Evolutionary conservation across 2,888 invertebrate genomes (phyloP), one percentile per base, ranked within the genome.

Genomic region (Catocala fraxini): DNA sequence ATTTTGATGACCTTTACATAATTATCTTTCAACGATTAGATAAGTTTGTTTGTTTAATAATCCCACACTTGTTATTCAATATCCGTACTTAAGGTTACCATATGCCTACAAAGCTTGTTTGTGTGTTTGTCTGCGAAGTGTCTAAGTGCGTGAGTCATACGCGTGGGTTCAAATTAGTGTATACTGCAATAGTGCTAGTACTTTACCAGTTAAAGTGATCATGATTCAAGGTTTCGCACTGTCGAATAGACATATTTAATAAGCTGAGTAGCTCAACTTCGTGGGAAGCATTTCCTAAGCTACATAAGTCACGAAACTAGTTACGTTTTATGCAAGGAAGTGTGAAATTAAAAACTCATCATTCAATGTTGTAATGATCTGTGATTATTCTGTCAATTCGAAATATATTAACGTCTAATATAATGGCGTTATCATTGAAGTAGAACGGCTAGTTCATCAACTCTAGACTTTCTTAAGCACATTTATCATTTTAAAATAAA

Each of bases 61-160:
- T 56, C 68, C 59, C 59, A 75, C 70, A 67, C 61, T 73, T 73
- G 56, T 58, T 62, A 55, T 68, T 65, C 43, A 56, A 52, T 59
- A 51, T 69, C 47, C 51, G 51, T 52, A 60, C 53, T 68, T 76
- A 72, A 53, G 70, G 71, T 77, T 73, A 72, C 71, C 58, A 75
- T 78, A 71, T 61, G 65, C 67, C 70, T 76, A 70, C 68, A 70
- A 64, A 68, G 67, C 79, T 75, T 79, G 75, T 74, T 79, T 82
- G 84, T 86, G 82, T 84, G 83, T 85, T 84, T 84, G 90, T 89
- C 89, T 91, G 84, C 75, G 79, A 79, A 81, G 79, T 70, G 90
- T 90, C 91, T 91, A 84, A 75, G 77, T 77, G 80, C 77, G 73
- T 90, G 90, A 91, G 73, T 92, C 91, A 92, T 79, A 74, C 64